Base-by-base conservation (phyloP, 2,888 invertebrate species). In the Tachina lurida region DNA sequence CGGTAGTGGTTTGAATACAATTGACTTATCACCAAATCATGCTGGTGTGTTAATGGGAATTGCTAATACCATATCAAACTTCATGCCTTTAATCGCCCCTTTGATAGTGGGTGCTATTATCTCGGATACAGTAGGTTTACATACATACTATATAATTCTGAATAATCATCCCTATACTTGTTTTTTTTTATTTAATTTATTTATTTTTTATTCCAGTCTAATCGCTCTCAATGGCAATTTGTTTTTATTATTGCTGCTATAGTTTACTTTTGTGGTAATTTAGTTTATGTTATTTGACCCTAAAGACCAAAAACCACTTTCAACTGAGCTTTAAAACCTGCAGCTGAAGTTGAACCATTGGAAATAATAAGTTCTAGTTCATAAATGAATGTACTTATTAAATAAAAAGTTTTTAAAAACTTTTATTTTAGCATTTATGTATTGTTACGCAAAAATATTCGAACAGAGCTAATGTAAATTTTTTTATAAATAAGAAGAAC, bases 161-260 rank as follows among this genome's bases (percentile, higher is more conserved):
- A 31, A 7, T 31, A 31, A n/a, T n/a, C n/a, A n/a, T n/a, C n/a
- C n/a, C n/a, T n/a, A 31, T 31, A 0, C 31, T 7, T 7, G 5
- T 7, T 7, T 31, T 1, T 54, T 22, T n/a, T 2, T 67, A n/a
- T 13, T 7, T 71, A 5, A 19, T 41, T 45, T 19, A n/a, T n/a
- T n/a, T n/a, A n/a, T n/a, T n/a, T n/a, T n/a, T n/a, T n/a, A n/a
- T 68, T 45, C 39, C 67, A 92, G 91, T 17, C 52, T 0, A 93
- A 95, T 87, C 93, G 94, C 1, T 87, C 91, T 0, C 95, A 96
- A 89, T 97, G 97, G 97, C 94, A 95, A 85, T 94, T 94, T 78
- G 95, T 96, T n/a, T 97, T 97, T 91, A 95, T 95, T 89, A 93
- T 91, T 43, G 88, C 97, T 0, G 95, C 96, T 0, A 94, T 93